Conservation (phyloP, 2,888 invertebrate genomes). For the Papilio demoleus region DNA sequence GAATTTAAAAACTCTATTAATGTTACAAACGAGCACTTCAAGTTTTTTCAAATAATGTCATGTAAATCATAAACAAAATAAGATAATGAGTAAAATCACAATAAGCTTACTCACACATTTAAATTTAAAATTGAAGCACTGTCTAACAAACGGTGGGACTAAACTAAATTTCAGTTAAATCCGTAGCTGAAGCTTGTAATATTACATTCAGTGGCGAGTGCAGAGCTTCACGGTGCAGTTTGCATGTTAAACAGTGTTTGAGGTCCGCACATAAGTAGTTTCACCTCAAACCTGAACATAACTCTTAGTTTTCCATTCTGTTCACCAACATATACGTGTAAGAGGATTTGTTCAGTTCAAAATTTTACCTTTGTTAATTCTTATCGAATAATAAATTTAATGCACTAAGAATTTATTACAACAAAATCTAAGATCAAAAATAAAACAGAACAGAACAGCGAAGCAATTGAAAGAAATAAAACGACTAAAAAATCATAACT, state of each 20-base stretch:
- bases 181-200: slow-evolving; percentile 3
- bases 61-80: background rate
- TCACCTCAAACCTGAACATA: slow-evolving; percentile 24
- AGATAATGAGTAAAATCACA: background rate
- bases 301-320: slow-evolving; percentile 3
- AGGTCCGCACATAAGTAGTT: slow-evolving; percentile 32
- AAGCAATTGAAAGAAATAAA: no score
- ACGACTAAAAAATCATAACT: no score
- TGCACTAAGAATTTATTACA: no score
- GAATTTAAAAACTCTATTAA: background rate
- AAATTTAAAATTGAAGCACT: slow-evolving; percentile 9
- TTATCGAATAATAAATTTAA: no score
- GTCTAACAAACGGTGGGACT: slow-evolving; percentile 7
- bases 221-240: slow-evolving; percentile 26
- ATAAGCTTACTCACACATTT: background rate
- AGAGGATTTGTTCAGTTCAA: background rate
- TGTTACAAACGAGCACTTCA: background rate
- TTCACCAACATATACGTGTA: background rate
- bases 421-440: no score
- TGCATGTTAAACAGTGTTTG: slow-evolving; percentile 38
- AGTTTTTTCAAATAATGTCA: background rate
- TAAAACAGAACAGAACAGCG: no score
- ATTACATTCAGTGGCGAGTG: slow-evolving; percentile 14
- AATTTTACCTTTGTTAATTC: no score
- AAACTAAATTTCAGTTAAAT: slow-evolving; percentile 21